A percentile compares a stretch with the other conserved stretches of the same genome.
Evolutionary conservation across 1,140 invertebrate species (phyloP).

Genomic region (Drosophila sp.): DNA sequence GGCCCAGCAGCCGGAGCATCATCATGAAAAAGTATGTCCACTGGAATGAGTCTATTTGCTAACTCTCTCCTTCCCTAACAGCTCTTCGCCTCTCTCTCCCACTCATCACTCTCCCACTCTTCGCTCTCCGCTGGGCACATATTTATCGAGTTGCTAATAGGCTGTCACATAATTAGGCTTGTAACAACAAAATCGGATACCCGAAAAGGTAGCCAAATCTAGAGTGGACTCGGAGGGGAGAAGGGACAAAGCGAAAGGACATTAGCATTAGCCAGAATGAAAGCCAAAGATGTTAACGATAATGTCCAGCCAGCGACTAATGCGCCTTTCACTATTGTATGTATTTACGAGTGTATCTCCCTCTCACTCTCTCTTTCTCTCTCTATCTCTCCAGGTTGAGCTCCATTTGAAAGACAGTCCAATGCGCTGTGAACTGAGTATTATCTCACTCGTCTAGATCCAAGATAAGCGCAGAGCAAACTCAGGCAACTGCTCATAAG

Average conservation of each 20-base stretch:
- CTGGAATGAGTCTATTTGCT: slow-evolving; percentile 48
- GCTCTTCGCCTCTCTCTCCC: neutral
- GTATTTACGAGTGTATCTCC: neutral
- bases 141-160: slow-evolving; percentile 83
- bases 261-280: slow-evolving; percentile 69
- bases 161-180: slow-evolving; percentile 81
- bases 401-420: slow-evolving; percentile 39
- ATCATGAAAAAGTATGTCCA: slow-evolving; percentile 35
- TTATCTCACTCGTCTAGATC: slow-evolving; percentile 38
- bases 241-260: slow-evolving; percentile 43
- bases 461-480: slow-evolving; percentile 22
- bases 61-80: neutral
- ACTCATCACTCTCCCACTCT: slow-evolving; percentile 20
- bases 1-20: slow-evolving; percentile 5
- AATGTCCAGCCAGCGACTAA: slow-evolving; percentile 65
- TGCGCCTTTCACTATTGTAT: slow-evolving; percentile 51
- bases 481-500: slow-evolving; percentile 11
- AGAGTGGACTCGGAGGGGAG: neutral
- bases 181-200: slow-evolving; percentile 65
- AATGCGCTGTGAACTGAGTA: slow-evolving; percentile 37
- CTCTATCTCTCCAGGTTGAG: slow-evolving; percentile 15
- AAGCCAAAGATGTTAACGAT: slow-evolving; percentile 77
- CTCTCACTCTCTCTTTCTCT: neutral
- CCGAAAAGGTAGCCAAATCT: slow-evolving; percentile 56
- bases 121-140: slow-evolving; percentile 71